These are phyloP conservation scores for Labia minor DNA, from an alignment of 2,888 invertebrate genomes.

Conservation along the genomic window DNA sequence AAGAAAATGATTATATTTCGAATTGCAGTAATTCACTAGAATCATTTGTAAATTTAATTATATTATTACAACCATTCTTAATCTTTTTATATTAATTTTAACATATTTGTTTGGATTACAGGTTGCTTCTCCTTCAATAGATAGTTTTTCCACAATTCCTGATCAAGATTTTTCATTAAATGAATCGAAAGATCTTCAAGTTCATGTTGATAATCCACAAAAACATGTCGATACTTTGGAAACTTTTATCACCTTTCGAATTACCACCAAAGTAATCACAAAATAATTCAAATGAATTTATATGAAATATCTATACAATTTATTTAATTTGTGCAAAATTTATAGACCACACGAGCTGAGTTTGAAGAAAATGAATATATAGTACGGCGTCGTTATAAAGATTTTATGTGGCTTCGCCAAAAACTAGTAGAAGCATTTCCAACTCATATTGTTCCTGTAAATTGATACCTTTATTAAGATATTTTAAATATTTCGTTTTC, in stretches of 20 bases:
- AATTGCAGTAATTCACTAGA: conserved; percentile 27
- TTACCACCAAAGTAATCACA: conserved; percentile 48
- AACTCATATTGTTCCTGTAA: conserved; percentile 56
- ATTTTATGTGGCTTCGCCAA: conserved; percentile 58
- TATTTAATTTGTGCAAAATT: conserved; percentile 19
- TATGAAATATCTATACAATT: too few relatives aligned
- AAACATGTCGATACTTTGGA: conserved; percentile 60
- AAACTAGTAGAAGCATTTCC: conserved; percentile 53
- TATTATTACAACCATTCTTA: not conserved
- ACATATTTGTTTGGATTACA: conserved; percentile 32
- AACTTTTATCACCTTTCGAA: conserved; percentile 57
- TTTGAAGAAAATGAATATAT: conserved; percentile 51
- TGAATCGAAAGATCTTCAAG: conserved; percentile 48
- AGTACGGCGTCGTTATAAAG: conserved; percentile 58
- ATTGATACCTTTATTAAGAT: conserved; percentile 27
- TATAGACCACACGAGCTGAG: conserved; percentile 49
- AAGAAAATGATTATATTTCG: conserved; percentile 26
- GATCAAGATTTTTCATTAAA: conserved; percentile 46
- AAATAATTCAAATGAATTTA: not conserved
- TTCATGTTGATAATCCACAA: conserved; percentile 60
- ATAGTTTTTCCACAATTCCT: conserved; percentile 48
- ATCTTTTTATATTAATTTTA: not conserved
- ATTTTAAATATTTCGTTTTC: not conserved
- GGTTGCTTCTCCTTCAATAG: conserved; percentile 48
- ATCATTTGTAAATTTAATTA: conserved; percentile 24